Evolutionary conservation across 2,797 vertebrate species (phyloP).

Genomic region (Mustela erminea): DNA sequence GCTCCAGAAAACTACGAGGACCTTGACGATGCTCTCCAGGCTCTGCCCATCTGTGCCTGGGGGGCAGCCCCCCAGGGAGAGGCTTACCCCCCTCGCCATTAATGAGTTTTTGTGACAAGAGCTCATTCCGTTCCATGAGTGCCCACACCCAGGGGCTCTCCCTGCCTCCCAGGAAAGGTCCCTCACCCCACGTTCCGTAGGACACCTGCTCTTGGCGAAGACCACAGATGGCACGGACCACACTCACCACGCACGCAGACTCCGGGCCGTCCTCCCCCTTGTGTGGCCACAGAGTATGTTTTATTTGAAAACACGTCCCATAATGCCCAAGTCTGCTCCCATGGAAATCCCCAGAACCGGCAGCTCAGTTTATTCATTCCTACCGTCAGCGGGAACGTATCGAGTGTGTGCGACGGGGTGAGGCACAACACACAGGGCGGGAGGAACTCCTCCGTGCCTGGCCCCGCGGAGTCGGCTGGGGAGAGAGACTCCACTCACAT

Average conservation of each 20-base stretch:
- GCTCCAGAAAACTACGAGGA: neutral
- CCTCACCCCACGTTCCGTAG: accelerated
- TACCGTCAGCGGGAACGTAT: neutral
- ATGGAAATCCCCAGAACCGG: neutral
- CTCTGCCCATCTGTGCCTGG: too few species aligned
- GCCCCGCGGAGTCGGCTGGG: accelerated
- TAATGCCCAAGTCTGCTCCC: neutral
- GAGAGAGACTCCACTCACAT: accelerated
- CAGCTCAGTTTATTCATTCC: neutral
- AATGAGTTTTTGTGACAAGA: neutral
- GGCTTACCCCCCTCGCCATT: accelerated
- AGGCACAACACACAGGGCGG: too few species aligned
- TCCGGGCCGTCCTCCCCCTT: neutral
- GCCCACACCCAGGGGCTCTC: accelerated
- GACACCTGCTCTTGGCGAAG: too few species aligned
- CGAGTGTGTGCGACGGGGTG: neutral
- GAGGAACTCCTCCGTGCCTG: accelerated
- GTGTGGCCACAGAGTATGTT: accelerated
- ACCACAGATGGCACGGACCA: neutral
- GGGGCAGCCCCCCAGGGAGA: neutral
- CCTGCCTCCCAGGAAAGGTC: neutral
- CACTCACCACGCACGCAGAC: accelerated
- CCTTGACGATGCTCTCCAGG: neutral
- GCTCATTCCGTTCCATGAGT: accelerated
- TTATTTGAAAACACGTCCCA: accelerated